Percentiles rank a stretch among this genome's conserved stretches.
phyloP scores from a whole-genome alignment of 2,797 vertebrate genomes.

The Melanotaenia maccullochi region DNA sequence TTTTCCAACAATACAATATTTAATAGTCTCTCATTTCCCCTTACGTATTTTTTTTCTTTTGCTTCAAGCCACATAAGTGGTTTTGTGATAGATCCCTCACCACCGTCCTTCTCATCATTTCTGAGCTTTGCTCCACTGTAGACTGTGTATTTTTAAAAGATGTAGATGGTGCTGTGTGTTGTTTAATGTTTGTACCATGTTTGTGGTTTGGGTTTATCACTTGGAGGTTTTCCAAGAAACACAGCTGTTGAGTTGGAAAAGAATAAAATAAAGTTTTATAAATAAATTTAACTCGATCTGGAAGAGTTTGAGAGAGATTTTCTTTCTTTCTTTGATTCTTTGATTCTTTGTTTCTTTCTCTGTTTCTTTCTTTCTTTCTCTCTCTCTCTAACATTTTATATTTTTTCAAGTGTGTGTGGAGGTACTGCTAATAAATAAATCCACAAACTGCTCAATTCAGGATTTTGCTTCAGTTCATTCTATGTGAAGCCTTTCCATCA shows the following conservation, averaged over 20 bases:
- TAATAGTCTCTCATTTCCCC: slow-evolving; percentile 34
- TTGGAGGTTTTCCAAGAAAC: slow-evolving; percentile 73
- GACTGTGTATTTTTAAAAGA: slow-evolving; percentile 68
- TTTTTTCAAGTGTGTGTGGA: too few relatives aligned
- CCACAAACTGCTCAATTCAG: too few relatives aligned
- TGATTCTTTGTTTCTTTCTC: too few relatives aligned
- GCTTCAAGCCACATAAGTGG: slow-evolving; percentile 31
- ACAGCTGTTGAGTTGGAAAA: slow-evolving; percentile 71
- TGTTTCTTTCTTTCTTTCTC: too few relatives aligned
- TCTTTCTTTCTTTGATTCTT: slow-evolving; percentile 19
- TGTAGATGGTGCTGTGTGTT: slow-evolving; percentile 75
- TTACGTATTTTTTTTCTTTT: slow-evolving; percentile 31
- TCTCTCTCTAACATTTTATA: too few relatives aligned
- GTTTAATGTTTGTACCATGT: slow-evolving; percentile 77
- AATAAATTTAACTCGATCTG: slow-evolving; percentile 72
- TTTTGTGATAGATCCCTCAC: slow-evolving; percentile 57
- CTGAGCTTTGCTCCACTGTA: slow-evolving; percentile 65
- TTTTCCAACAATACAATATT: slow-evolving; percentile 63
- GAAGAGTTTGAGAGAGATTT: slow-evolving; percentile 5
- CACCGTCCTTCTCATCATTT: slow-evolving; percentile 49
- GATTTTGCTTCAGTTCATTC: too few relatives aligned
- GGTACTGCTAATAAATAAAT: too few relatives aligned
- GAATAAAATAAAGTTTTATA: slow-evolving; percentile 83
- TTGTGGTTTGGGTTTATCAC: slow-evolving; percentile 77
- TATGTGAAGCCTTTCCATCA: too few relatives aligned